Base-by-base conservation (phyloP, 1,140 invertebrate genomes). In the Ylistrum balloti region DNA sequence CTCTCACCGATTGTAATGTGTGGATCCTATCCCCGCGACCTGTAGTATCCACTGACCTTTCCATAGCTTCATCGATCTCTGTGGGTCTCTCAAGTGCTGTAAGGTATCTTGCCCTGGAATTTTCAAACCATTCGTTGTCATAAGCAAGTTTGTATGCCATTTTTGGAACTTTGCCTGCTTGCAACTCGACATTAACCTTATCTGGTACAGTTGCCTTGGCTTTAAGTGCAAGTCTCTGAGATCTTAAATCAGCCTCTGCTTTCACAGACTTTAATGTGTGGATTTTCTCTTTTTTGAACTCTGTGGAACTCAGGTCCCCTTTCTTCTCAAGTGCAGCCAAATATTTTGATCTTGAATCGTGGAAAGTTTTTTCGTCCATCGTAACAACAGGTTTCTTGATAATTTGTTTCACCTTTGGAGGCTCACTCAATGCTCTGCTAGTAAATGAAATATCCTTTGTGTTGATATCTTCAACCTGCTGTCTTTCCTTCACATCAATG, bases 351-450 rank as follows among this genome's bases (percentile, higher is more conserved):
- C 56, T 74, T 17, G 56, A 74, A 74, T 74, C 56, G 28, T 74
- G 56, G 56, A 74, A 74, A 28, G 56, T 28, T 74, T 28, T 74
- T 28, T 74, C 56, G n/a, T 74, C n/a, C 56, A 74, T 74, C 0
- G 56, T 74, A n/a, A 74, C 56, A 74, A 74, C 56, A 74, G 56
- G 56, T 28, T 74, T 74, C 56, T 74, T 74, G n/a, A 74, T n/a
- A 28, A 74, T n/a, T 74, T 28, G 56, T 28, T 28, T 74, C 56
- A 28, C 56, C n/a, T 74, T n/a, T n/a, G 56, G 56, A 28, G 56
- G 56, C n/a, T 74, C 56, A 74, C 56, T 74, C 9, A 74, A 5
- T 28, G 56, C 56, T n/a, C 56, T 74, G 56, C 22, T 74, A 28
- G 56, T 1, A 9, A 74, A 7, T 28, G 56, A n/a, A 28, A 74